Percentiles rank a stretch among this genome's conserved stretches.
These are phyloP conservation scores for Ichneumoninae sp. DNA, from an alignment of 2,888 invertebrate species.

Conservation along the genomic window DNA sequence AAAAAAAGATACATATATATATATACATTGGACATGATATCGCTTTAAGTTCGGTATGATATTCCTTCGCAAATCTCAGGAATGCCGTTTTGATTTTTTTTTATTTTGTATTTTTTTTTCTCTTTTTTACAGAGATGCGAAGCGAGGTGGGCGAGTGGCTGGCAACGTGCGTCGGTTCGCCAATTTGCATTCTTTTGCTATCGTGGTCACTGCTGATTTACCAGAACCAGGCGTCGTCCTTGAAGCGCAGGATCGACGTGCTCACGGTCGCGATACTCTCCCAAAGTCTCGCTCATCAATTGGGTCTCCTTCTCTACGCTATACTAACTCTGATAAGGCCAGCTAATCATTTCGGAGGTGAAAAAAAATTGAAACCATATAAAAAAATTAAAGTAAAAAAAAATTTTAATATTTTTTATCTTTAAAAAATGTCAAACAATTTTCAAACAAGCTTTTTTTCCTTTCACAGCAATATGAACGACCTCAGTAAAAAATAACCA, in stretches of 20 bases:
- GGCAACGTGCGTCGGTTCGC: conserved; percentile 84
- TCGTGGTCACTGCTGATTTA: conserved; percentile 85
- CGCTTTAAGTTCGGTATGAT: not conserved
- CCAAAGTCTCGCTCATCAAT: conserved; percentile 82
- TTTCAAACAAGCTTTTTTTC: not conserved
- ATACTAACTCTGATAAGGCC: conserved; percentile 83
- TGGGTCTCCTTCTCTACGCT: conserved; percentile 81
- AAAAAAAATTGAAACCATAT: conserved; percentile 32
- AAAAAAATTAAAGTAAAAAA: too few species aligned
- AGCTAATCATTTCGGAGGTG: conserved; percentile 82
- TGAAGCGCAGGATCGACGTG: conserved; percentile 84
- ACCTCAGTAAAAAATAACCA: conserved; percentile 75
- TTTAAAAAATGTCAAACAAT: too few species aligned
- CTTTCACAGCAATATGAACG: conserved; percentile 82
- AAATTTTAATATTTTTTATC: too few species aligned
- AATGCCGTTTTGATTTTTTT: conserved; percentile 52
- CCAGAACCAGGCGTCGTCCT: conserved; percentile 83
- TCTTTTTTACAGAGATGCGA: conserved; percentile 78
- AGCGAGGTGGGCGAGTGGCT: conserved; percentile 84
- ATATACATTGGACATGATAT: too few species aligned
- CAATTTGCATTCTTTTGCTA: conserved; percentile 83
- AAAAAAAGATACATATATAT: too few species aligned
- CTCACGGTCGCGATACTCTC: conserved; percentile 84
- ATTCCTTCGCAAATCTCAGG: conserved; percentile 34
- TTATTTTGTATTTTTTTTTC: too few species aligned